These are phyloP conservation scores for Nephrotoma appendiculata DNA, from an alignment of 2,888 invertebrate genomes.

Conservation along the genomic window DNA sequence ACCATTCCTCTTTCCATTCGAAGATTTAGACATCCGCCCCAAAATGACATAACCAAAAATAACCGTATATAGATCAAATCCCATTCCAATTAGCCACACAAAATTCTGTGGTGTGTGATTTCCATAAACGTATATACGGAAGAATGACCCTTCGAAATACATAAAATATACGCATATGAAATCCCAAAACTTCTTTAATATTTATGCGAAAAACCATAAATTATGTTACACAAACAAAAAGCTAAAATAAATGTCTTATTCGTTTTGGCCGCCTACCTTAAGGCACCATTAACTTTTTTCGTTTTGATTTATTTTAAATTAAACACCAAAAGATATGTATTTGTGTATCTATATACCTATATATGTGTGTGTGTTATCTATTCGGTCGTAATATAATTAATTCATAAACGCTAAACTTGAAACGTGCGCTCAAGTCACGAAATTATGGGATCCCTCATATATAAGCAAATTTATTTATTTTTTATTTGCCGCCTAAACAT, in stretches of 20 bases:
- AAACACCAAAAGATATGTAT: neutral
- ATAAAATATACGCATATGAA: neutral
- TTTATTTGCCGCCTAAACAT: neutral
- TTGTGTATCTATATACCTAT: neutral
- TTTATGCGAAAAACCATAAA: neutral
- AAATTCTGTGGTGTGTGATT: neutral
- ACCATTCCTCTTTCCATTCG: neutral
- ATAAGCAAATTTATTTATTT: neutral
- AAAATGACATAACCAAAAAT: neutral
- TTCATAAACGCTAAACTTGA: neutral
- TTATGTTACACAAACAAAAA: neutral
- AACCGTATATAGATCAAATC: neutral
- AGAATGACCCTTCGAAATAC: neutral
- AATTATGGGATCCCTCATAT: neutral
- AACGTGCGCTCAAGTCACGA: neutral
- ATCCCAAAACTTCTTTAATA: neutral
- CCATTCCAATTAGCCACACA: neutral
- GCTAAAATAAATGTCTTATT: neutral
- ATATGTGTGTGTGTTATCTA: neutral
- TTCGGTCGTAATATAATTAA: neutral
- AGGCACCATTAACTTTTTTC: neutral
- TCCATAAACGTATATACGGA: neutral
- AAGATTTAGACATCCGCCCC: neutral
- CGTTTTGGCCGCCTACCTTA: neutral
- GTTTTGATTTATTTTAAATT: neutral